These are phyloP conservation scores for Cheirogaleus medius DNA, from an alignment of 2,113 vertebrate species.

Conservation along the genomic window DNA sequence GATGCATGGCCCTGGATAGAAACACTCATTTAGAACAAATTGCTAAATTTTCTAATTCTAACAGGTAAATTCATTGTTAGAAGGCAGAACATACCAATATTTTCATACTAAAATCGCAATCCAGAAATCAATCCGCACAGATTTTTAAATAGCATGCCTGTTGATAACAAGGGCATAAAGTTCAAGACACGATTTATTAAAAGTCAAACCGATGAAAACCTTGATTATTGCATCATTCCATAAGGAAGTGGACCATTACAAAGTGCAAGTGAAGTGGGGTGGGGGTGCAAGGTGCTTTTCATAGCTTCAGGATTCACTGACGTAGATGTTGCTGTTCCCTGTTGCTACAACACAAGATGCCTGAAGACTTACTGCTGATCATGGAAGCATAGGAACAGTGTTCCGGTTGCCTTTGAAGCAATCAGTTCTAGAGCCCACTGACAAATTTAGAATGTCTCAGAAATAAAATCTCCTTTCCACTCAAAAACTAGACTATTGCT, in stretches of 20 bases:
- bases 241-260: background rate
- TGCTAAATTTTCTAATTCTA: background rate
- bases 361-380: background rate
- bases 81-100: background rate
- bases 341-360: background rate
- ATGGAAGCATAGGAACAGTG: background rate
- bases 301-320: background rate
- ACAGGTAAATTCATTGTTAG: background rate
- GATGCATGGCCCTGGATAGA: background rate
- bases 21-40: background rate
- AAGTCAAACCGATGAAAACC: background rate
- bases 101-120: slow-evolving; percentile 22
- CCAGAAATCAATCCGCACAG: background rate
- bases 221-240: background rate
- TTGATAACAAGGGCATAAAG: background rate
- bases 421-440: background rate
- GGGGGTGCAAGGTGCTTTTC: background rate
- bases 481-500: background rate
- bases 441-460: background rate
- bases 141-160: background rate
- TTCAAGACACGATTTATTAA: background rate
- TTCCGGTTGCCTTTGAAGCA: background rate
- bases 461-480: background rate
- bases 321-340: background rate
- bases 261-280: background rate